Evolutionary conservation across 2,797 vertebrate species (phyloP), one percentile per base, ranked within the genome.

Genomic region (Gallinago solitaria): DNA sequence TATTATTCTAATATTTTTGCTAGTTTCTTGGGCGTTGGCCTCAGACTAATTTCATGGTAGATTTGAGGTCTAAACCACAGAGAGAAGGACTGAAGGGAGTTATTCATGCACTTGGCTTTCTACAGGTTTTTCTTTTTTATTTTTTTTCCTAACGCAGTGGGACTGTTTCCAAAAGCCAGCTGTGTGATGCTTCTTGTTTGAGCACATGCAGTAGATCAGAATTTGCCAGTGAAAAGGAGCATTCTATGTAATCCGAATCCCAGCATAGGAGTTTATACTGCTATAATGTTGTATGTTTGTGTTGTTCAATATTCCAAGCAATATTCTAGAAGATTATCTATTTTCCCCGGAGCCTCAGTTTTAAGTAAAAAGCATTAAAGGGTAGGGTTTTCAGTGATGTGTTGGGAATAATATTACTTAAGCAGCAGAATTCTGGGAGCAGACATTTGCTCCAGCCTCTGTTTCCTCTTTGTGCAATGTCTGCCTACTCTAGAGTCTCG

Each of bases 91-190:
- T 74, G 51, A 84, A 92, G 64, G 19, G 30, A 13, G 18, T 77
- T 91, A 60, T 82, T 95, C 78, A 71, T 63, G 47, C 35, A 51
- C 50, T 94, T 96, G 86, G 53, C 60, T 94, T 92, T 83, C 86
- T 90, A 23, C 23, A 50, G 71, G 39, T 59, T 84, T 75, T 65
- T 32, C 8, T 43, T 41, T 47, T n/a, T 57, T 73, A 33, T 18
- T 76, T 50, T 19, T 1, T 3, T 10, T 11, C 37, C 32, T 51
- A 30, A 53, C 0, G 0, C 64, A 23, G 24, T 83, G 21, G 47
- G 82, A 56, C 51, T 51, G 35, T 87, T 92, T 75, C 63, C 54
- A 74, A 71, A 93, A 92, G 16, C 14, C 48, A 57, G 51, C 28
- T 91, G 7, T 70, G 15, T 87, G 43, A 54, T 74, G 50, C 53